Evolutionary conservation across 2,797 vertebrate genomes (phyloP).

Genomic region (Anguilla pacifica): DNA sequence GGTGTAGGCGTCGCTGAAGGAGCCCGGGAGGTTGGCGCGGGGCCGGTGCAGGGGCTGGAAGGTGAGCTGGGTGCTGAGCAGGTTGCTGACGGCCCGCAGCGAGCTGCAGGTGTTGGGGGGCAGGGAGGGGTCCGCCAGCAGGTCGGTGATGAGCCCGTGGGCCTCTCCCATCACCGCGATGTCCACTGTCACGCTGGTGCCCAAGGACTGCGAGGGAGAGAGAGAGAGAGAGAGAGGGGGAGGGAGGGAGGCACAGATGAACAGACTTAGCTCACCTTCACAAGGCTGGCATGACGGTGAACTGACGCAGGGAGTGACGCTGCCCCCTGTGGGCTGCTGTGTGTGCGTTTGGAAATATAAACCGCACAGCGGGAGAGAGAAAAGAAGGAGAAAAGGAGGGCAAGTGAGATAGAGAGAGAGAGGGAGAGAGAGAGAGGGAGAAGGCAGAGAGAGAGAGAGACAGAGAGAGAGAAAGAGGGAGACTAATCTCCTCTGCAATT

Average conservation of each 20-base stretch:
- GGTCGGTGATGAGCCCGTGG: constrained; percentile 93
- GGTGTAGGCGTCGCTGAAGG: constrained; percentile 79
- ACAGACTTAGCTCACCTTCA: not conserved
- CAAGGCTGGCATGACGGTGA: constrained; percentile 6
- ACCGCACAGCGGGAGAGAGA: not conserved
- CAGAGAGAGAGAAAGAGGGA: not conserved
- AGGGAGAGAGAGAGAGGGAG: not conserved
- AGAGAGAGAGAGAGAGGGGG: not conserved
- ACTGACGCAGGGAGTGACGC: not conserved
- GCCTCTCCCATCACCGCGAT: constrained; percentile 97
- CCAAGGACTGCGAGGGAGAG: constrained; percentile 20
- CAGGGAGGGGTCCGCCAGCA: constrained; percentile 89
- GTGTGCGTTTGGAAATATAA: not conserved
- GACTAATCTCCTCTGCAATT: not conserved
- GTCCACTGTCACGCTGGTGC: constrained; percentile 84
- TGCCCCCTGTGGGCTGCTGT: constrained; percentile 11
- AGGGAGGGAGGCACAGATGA: not conserved
- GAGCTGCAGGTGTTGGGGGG: constrained; percentile 92
- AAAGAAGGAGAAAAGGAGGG: not conserved
- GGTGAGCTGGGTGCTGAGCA: constrained; percentile 91
- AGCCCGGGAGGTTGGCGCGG: constrained; percentile 67
- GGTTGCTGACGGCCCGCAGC: constrained; percentile 91
- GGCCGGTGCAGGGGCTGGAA: constrained; percentile 88
- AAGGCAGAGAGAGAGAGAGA: not conserved
- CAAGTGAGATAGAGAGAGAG: not conserved